Evolutionary conservation across 2,113 vertebrate species (phyloP), one percentile per base, ranked within the genome.

Genomic region (Dasyurus viverrinus): DNA sequence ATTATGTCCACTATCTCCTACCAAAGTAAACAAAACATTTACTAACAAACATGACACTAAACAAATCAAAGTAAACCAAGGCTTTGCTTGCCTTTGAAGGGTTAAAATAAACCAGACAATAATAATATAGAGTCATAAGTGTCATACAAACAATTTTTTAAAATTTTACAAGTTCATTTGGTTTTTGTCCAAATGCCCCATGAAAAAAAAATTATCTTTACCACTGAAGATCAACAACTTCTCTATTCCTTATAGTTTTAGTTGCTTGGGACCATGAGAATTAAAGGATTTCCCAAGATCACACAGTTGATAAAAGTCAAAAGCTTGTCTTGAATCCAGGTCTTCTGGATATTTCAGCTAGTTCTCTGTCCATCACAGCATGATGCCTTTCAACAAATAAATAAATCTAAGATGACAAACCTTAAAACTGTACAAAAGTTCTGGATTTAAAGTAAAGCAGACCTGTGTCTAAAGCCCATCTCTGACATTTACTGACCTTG

Each of bases 61-160:
- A 0, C 2, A 92, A 47, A 54, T 23, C 55, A 36, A 92, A 2
- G 76, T 19, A 48, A 91, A 2, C 91, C 89, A 26, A 93, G 92
- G 1, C 47, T 14, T 27, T 95, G 91, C 22, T 89, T 24, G 27
- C 30, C 36, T 52, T 52, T 52, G 93, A 24, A 16, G 90, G 89
- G 24, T 0, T 93, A 96, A 94, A 89, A 89, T 42, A 94, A 93
- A 46, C 95, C 3, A 92, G 22, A 91, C 14, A 90, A 14, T 50
- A n/a, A 19, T 76, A 5, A 16, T 89, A 90, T n/a, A 30, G 46
- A 84, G 47, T 50, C 55, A 93, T 48, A 55, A 92, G 76, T 57
- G 42, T 91, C 30, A 76, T 30, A 90, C 0, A 52, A 27, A 8
- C 50, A 54, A 60, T 90, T 89, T 47, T 5, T n/a, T 19, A 76